Conservation (phyloP, 2,888 invertebrate genomes). For the Lochmaea crataegi region DNA sequence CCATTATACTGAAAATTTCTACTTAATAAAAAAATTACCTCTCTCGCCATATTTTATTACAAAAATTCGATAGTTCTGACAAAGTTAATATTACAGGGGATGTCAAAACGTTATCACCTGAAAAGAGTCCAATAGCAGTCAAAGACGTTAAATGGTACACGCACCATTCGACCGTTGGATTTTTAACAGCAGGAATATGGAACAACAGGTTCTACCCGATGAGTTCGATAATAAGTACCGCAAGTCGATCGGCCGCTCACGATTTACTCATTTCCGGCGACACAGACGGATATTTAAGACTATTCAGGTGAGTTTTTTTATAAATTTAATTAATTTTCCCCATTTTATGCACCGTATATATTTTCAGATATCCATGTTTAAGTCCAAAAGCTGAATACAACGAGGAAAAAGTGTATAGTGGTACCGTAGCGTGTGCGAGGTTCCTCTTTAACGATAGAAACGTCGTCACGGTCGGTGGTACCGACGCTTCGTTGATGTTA, state of each 20-base stretch:
- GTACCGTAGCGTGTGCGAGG: constrained; percentile 80
- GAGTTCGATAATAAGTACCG: constrained; percentile 84
- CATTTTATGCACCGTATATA: not conserved
- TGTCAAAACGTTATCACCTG: constrained; percentile 86
- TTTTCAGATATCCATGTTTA: constrained; percentile 82
- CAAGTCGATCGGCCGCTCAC: constrained; percentile 84
- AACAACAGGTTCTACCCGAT: constrained; percentile 89
- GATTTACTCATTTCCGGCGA: constrained; percentile 88
- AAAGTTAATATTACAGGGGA: constrained; percentile 73
- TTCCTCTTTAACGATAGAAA: constrained; percentile 90
- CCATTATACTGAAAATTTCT: too few species aligned
- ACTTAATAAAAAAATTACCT: not conserved
- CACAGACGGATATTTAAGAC: constrained; percentile 82
- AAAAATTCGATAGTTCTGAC: not conserved
- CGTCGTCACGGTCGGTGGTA: constrained; percentile 86
- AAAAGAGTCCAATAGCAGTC: constrained; percentile 90
- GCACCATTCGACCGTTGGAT: constrained; percentile 88
- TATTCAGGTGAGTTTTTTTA: constrained; percentile 49
- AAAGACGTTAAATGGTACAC: constrained; percentile 92
- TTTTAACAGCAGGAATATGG: constrained; percentile 90
- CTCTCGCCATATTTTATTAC: too few species aligned
- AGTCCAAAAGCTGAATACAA: constrained; percentile 89
- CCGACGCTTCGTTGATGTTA: constrained; percentile 89
- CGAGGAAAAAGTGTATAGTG: constrained; percentile 89
- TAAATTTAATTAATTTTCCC: too few species aligned